phyloP scores from a whole-genome alignment of 2,113 vertebrate genomes.

The Rhynchomys soricoides region DNA sequence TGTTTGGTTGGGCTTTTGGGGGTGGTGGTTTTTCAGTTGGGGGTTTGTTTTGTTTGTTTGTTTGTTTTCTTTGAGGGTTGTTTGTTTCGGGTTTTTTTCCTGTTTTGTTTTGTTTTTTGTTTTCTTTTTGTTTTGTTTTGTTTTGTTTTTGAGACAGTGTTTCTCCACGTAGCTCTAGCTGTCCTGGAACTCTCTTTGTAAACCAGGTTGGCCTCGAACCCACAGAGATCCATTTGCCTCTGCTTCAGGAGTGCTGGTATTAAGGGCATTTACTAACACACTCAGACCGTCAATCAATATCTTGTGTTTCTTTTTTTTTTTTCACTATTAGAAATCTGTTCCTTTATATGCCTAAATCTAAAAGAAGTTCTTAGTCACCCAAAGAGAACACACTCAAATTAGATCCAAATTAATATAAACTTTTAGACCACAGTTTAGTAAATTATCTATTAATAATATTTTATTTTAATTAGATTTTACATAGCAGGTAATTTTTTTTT shows the following conservation, averaged over 20 bases:
- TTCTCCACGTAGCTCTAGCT: no score
- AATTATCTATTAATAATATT: constrained; percentile 1
- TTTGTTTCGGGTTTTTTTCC: neutral
- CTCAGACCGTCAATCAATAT: neutral
- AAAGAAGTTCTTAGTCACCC: constrained; percentile 13
- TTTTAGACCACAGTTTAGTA: constrained; percentile 11
- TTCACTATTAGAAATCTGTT: neutral
- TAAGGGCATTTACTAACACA: neutral
- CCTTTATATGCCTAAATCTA: constrained; percentile 20
- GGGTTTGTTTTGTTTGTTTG: neutral
- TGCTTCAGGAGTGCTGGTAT: neutral
- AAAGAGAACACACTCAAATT: constrained; percentile 19
- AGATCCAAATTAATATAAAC: constrained; percentile 36
- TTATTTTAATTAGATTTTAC: neutral
- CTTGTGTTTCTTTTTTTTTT: constrained; percentile 11
- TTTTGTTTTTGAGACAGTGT: no score
- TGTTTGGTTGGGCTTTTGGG: neutral
- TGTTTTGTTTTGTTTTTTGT: neutral
- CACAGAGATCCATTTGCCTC: no score
- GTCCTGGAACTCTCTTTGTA: no score
- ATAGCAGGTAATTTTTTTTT: neutral
- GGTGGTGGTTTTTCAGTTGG: neutral
- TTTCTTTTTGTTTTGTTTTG: no score
- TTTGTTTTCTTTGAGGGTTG: neutral
- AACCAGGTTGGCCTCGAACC: no score